These are phyloP conservation scores for Amphilophus citrinellus DNA, from an alignment of 2,113 vertebrate genomes.

Conservation along the genomic window DNA sequence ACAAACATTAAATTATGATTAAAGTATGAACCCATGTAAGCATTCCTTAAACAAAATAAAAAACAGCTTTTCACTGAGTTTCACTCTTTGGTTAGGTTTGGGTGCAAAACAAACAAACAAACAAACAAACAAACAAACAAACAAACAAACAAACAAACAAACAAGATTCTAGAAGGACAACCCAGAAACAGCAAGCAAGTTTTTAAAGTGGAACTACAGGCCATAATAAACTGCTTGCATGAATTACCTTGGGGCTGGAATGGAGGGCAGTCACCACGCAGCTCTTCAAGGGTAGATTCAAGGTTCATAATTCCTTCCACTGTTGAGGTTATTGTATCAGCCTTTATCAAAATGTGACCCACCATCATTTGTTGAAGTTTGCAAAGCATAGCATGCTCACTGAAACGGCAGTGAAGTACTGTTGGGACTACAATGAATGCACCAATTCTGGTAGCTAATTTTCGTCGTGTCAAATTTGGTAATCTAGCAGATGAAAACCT, in stretches of 20 bases:
- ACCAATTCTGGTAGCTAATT: not conserved
- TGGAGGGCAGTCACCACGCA: not conserved
- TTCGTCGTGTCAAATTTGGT: not conserved
- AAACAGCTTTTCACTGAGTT: too few relatives aligned
- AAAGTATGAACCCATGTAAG: too few relatives aligned
- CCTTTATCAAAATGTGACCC: not conserved
- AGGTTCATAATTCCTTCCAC: not conserved
- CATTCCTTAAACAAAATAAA: too few relatives aligned
- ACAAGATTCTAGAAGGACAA: not conserved
- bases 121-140: not conserved
- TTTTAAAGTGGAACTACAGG: not conserved
- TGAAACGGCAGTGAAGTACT: not conserved
- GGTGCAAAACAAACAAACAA: not conserved
- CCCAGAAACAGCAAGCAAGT: not conserved
- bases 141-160: not conserved
- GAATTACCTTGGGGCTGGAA: not conserved
- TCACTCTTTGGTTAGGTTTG: not conserved
- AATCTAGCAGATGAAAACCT: not conserved
- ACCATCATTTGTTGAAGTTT: not conserved
- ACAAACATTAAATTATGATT: too few relatives aligned
- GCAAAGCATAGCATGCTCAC: not conserved
- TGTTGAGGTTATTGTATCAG: not conserved
- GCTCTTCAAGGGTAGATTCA: not conserved
- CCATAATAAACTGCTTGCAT: not conserved
- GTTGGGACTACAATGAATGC: not conserved